These are phyloP conservation scores for Chlamydotis undulata DNA, from an alignment of 2,113 vertebrate genomes.

Conservation along the genomic window DNA sequence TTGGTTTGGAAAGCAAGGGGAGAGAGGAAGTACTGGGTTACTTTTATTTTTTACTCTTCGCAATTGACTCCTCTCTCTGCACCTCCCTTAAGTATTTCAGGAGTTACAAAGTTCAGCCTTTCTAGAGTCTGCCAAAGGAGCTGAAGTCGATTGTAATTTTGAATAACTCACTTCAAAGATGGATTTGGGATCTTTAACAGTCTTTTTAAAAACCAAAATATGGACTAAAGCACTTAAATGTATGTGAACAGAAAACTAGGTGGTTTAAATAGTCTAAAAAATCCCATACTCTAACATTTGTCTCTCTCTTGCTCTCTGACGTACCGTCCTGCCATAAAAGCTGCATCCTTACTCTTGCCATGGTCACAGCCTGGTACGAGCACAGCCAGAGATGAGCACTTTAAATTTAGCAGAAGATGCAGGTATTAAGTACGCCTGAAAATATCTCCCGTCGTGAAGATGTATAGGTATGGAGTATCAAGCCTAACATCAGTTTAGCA, in stretches of 20 bases:
- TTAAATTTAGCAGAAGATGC: not conserved
- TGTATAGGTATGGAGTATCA: not conserved
- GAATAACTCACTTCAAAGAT: not conserved
- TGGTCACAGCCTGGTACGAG: not conserved
- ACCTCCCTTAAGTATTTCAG: not conserved
- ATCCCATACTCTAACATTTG: not conserved
- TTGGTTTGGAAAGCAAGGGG: not conserved
- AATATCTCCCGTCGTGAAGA: not conserved
- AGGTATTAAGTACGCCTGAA: not conserved
- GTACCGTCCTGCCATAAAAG: not conserved
- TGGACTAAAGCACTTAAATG: not conserved
- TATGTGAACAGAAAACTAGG: not conserved
- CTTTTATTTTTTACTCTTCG: not conserved
- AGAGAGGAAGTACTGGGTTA: not conserved
- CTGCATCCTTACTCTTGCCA: not conserved
- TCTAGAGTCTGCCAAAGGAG: not conserved
- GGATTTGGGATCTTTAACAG: not conserved
- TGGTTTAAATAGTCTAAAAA: not conserved
- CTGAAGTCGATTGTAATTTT: not conserved
- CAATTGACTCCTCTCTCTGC: not conserved
- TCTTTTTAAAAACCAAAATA: not conserved
- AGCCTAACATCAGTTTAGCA: not conserved
- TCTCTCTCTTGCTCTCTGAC: not conserved
- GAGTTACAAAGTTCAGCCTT: not conserved
- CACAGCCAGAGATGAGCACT: not conserved